Base-by-base conservation (phyloP, 2,113 vertebrate species). In the Nymphicus hollandicus region DNA sequence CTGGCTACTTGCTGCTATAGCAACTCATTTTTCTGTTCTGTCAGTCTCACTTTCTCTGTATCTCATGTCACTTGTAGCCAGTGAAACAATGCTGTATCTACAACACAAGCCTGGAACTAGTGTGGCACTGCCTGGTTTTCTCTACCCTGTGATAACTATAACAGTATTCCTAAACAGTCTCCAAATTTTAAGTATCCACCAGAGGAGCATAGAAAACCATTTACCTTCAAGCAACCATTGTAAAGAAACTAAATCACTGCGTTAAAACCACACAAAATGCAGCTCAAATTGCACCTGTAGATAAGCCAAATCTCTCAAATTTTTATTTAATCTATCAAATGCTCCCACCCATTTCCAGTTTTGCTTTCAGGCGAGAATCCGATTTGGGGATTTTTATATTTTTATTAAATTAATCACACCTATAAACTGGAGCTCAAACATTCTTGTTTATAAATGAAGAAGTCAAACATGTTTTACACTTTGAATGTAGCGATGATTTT, bases 191-290 rank as follows among this genome's bases (percentile, higher is more conserved):
- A 96, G 80, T 80, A 97, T 79, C 78, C 44, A 72, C 23, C 78
- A 92, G 64, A 95, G 55, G 94, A 90, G 69, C 60, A 94, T 58
- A 96, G 96, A 97, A 95, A 66, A n/a, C 29, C 76, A 35, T 65
- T 81, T 92, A 78, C 63, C 87, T 93, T 88, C 70, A 74, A 97
- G 96, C 46, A 91, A 88, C 35, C 47, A 31, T 9, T 66, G 68
- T 85, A 94, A 95, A 96, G 56, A n/a, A 53, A 89, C 33, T 6
- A 37, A 79, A 93, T 81, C 56, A 69, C 74, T 86, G 69, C 86
- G 53, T 29, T 84, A 91, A 81, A 61, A 97, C 94, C 96, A 97
- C 93, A 97, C 92, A 89, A 93, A 79, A 72, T n/a, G 82, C n/a
- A 79, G 69, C 47, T 88, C 41, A 77, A 92, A 81, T 85, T 81